A percentile compares a stretch with the other conserved stretches of the same genome.
These are phyloP conservation scores for Setophaga petechia DNA, from an alignment of 2,113 vertebrate species.

Conservation along the genomic window DNA sequence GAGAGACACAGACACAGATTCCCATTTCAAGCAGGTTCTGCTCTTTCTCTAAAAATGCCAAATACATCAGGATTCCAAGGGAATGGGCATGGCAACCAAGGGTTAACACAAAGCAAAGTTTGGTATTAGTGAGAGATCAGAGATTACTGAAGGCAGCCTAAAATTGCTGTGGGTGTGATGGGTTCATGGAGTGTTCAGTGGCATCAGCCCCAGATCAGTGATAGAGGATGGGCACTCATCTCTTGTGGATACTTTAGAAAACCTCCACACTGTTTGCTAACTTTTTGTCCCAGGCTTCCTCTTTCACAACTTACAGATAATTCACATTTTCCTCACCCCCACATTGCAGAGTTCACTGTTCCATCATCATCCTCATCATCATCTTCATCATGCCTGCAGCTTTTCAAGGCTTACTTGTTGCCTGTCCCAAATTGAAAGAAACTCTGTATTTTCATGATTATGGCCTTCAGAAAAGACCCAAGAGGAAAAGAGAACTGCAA, in stretches of 20 bases:
- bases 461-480: background rate
- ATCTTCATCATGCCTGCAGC: background rate
- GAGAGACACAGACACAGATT: background rate
- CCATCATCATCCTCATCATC: background rate
- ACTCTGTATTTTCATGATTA: background rate
- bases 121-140: background rate
- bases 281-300: background rate
- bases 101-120: background rate
- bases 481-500: background rate
- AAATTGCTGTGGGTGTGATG: background rate
- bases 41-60: background rate
- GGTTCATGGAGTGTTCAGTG: background rate
- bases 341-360: background rate
- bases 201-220: background rate
- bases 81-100: background rate
- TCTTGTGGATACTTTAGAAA: background rate
- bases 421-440: background rate
- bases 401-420: background rate
- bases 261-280: background rate
- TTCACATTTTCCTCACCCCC: background rate
- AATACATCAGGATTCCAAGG: background rate
- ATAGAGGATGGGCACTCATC: background rate
- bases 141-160: background rate
- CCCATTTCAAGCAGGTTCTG: background rate
- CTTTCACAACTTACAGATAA: rapidly evolving